phyloP scores from a whole-genome alignment of 92 coral and sea anemone genomes.

The Phymanthus crucifer region DNA sequence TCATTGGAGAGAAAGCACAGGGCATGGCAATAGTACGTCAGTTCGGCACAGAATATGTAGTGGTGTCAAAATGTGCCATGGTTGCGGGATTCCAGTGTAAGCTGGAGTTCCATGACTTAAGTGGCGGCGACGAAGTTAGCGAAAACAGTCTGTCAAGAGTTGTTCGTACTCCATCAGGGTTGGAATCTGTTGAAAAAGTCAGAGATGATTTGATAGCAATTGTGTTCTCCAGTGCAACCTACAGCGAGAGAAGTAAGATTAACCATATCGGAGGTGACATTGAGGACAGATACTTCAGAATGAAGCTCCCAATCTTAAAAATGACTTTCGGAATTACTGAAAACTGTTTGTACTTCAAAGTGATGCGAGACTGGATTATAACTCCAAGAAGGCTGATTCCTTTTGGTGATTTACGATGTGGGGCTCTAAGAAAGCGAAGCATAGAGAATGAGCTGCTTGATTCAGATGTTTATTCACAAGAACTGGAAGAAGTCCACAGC shows the following conservation, averaged over 20 bases:
- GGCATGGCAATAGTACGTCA: slow-evolving; percentile 79
- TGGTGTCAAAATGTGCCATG: slow-evolving; percentile 69
- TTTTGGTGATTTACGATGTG: slow-evolving; percentile 64
- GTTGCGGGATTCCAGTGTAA: slow-evolving; percentile 71
- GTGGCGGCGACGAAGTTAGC: slow-evolving; percentile 35
- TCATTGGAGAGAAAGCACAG: slow-evolving; percentile 65
- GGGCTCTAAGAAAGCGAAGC: slow-evolving; percentile 66
- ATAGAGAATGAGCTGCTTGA: slow-evolving; percentile 56
- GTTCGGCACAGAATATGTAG: slow-evolving; percentile 56
- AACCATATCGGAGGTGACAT: slow-evolving; percentile 68
- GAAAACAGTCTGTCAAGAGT: slow-evolving; percentile 57
- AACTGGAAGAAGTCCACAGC: slow-evolving; percentile 63
- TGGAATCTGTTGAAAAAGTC: slow-evolving; percentile 67
- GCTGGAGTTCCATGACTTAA: slow-evolving; percentile 73
- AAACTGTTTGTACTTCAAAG: slow-evolving; percentile 68
- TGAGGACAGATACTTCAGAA: slow-evolving; percentile 79
- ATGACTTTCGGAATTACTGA: slow-evolving; percentile 69
- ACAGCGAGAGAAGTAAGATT: slow-evolving; percentile 66
- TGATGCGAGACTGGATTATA: slow-evolving; percentile 57
- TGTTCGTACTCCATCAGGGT: slow-evolving; percentile 83
- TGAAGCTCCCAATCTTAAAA: slow-evolving; percentile 73
- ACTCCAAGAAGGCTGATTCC: slow-evolving; percentile 64
- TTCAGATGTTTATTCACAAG: slow-evolving; percentile 73
- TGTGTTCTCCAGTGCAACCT: slow-evolving; percentile 77
- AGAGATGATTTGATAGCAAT: slow-evolving; percentile 55